Evolutionary conservation across 1,140 invertebrate genomes (phyloP), one percentile per base, ranked within the genome.

Genomic region (Schlechtendalia chinensis): DNA sequence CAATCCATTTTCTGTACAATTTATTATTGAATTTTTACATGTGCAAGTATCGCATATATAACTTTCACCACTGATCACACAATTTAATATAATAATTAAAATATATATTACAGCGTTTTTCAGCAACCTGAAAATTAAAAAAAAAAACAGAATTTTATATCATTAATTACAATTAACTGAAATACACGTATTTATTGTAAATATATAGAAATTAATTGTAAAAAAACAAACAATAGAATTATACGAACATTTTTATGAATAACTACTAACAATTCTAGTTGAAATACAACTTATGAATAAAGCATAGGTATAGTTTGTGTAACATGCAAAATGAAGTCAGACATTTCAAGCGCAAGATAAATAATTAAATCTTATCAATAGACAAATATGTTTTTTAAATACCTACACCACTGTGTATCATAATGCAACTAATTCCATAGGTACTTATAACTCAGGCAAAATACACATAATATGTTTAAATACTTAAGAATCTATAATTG

Each of bases 291-390:
- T 32, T 22, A 29, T 29, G 69, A 72, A 72, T 54, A 54, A 5
- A 29, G 59, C 59, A 22, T 29, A 16, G 24, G 11, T 71, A 47
- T 32, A 59, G 14, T 16, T 45, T 22, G 12, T 29, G 17, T 50
- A 47, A 45, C 27, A 19, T 24, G 24, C 24, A 63, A 12, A 63
- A 63, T 58, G 27, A 47, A 77, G 39, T 59, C n/a, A 27, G 27
- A 39, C 61, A 47, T 79, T 79, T 79, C 75, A 22, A 79, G 56
- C 24, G 24, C 58, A 63, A 79, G 58, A 63, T 79, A 79, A 63
- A 79, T 63, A 47, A 61, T 27, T 54, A 74, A 61, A 79, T 79
- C 75, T 79, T 79, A 79, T 79, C 75, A 27, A 29, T 63, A 47
- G 6, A 47, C n/a, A 61, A 79, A 79, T 58, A 79, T 45, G 27